phyloP scores from a whole-genome alignment of 2,113 vertebrate species.

The Platycercus adscitus region DNA sequence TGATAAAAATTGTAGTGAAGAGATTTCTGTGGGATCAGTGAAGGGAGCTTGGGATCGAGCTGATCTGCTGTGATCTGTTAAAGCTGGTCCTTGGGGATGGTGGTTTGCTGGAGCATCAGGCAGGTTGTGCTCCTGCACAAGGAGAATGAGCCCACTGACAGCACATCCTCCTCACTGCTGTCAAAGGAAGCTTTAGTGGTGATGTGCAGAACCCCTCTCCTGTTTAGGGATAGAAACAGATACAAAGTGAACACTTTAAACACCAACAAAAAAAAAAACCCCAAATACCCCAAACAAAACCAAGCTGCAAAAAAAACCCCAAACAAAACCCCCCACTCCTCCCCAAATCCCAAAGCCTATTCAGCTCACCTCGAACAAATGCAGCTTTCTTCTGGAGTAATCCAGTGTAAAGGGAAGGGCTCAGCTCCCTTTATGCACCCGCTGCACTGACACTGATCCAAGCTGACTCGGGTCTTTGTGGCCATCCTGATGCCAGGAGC shows the following conservation, averaged over 20 bases:
- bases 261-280: not conserved
- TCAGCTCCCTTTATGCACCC: conserved; percentile 19
- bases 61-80: fast-evolving
- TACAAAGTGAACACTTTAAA: not conserved
- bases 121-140: not conserved
- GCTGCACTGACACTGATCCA: conserved; percentile 17
- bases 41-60: fast-evolving
- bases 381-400: conserved; percentile 53
- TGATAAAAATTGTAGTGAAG: not conserved
- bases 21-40: not conserved
- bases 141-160: not conserved
- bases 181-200: not conserved
- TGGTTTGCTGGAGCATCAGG: not conserved
- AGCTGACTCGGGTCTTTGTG: conserved; percentile 47
- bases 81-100: not conserved
- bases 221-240: not conserved
- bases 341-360: not conserved
- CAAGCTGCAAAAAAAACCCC: not conserved
- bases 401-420: conserved; percentile 51
- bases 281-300: not conserved
- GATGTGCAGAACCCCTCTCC: not conserved
- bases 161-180: not conserved
- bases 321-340: not conserved
- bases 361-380: conserved; percentile 34
- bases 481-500: not conserved